Evolutionary conservation across 2,888 invertebrate genomes (phyloP).

Genomic region (Yponomeuta plumbellus): DNA sequence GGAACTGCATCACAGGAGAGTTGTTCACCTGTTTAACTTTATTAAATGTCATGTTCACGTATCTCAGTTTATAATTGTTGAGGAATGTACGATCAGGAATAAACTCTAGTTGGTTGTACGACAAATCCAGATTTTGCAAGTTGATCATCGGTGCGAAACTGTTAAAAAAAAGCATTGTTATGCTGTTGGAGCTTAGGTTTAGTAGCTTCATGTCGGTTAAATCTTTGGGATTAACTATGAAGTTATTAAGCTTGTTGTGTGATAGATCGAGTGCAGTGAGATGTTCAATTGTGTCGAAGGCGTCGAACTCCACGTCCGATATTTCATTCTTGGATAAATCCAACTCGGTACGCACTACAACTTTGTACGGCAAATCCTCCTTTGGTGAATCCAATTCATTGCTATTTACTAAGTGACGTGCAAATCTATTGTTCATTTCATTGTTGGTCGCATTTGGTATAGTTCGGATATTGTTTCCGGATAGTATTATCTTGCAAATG

Average conservation of each 20-base stretch:
- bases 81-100: slow-evolving; percentile 49
- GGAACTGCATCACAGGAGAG: slow-evolving; percentile 48
- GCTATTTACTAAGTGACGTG: slow-evolving; percentile 30
- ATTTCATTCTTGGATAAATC: slow-evolving; percentile 59
- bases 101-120: slow-evolving; percentile 45
- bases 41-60: slow-evolving; percentile 55
- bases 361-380: slow-evolving; percentile 22
- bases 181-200: slow-evolving; percentile 53
- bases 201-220: slow-evolving; percentile 44
- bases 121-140: slow-evolving; percentile 60
- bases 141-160: slow-evolving; percentile 51
- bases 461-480: slow-evolving; percentile 45
- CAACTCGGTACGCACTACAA: slow-evolving; percentile 46
- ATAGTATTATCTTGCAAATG: slow-evolving; percentile 52
- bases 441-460: slow-evolving; percentile 47
- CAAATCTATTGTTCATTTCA: slow-evolving; percentile 34
- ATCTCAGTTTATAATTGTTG: slow-evolving; percentile 44
- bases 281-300: slow-evolving; percentile 49
- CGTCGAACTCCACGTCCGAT: slow-evolving; percentile 47
- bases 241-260: slow-evolving; percentile 44
- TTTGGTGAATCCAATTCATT: slow-evolving; percentile 21
- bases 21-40: slow-evolving; percentile 38
- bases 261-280: slow-evolving; percentile 52
- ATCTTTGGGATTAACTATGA: slow-evolving; percentile 46
- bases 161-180: slow-evolving; percentile 41